phyloP scores from a whole-genome alignment of 2,888 invertebrate genomes.

The Sceliomorpha sp. region DNA sequence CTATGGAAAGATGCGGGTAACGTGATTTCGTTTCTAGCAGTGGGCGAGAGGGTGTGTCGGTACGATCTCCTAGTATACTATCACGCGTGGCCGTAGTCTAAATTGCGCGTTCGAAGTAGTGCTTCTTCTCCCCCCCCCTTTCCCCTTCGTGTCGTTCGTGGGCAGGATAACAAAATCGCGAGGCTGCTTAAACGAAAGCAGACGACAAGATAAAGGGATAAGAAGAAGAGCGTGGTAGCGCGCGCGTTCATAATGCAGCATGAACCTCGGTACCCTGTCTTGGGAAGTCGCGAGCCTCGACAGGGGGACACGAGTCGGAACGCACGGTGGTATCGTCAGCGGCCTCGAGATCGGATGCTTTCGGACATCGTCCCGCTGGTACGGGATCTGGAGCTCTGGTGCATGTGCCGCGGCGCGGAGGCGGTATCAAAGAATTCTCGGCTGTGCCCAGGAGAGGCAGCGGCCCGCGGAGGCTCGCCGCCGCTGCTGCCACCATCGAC shows the following conservation, averaged over 20 bases:
- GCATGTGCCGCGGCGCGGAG: slow-evolving; percentile 60
- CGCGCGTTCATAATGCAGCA: slow-evolving; percentile 78
- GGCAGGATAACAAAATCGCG: slow-evolving; percentile 2
- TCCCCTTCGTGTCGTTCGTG: slow-evolving; percentile 4
- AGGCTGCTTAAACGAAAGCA: too few species aligned
- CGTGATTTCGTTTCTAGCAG: slow-evolving; percentile 16
- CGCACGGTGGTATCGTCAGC: slow-evolving; percentile 50
- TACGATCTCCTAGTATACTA: slow-evolving; percentile 50
- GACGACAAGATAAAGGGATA: slow-evolving; percentile 1
- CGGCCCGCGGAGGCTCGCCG: slow-evolving; percentile 50
- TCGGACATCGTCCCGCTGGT: slow-evolving; percentile 57
- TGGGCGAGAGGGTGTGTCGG: slow-evolving; percentile 37
- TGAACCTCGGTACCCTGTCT: slow-evolving; percentile 77
- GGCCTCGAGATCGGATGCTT: slow-evolving; percentile 61
- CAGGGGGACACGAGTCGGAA: slow-evolving; percentile 68
- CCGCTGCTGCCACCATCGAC: slow-evolving; percentile 33
- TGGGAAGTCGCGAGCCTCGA: slow-evolving; percentile 77
- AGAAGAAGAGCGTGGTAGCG: slow-evolving; percentile 51
- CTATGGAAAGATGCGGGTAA: slow-evolving; percentile 16
- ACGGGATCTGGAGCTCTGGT: slow-evolving; percentile 45
- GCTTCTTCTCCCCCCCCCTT: not conserved
- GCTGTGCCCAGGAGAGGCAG: slow-evolving; percentile 49
- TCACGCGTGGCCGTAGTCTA: slow-evolving; percentile 54
- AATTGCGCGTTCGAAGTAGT: slow-evolving; percentile 31
- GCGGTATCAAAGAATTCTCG: slow-evolving; percentile 57